Conservation (phyloP, 2,888 invertebrate genomes). For the Embidobia sp. region DNA sequence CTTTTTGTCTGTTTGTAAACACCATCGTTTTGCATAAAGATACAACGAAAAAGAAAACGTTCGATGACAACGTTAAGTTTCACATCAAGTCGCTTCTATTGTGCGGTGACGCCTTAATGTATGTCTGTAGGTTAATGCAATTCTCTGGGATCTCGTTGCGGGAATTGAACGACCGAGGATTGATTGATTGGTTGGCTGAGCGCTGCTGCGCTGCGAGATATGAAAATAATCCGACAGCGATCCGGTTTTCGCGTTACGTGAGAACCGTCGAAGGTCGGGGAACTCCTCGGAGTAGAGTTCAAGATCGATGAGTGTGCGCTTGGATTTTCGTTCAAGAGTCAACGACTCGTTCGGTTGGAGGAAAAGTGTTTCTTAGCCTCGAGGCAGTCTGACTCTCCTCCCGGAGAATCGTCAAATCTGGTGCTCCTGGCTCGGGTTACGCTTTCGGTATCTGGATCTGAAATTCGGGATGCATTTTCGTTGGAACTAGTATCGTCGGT, state of each 20-base stretch:
- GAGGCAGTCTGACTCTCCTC: not conserved
- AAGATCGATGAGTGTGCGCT: not conserved
- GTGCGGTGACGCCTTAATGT: constrained; percentile 75
- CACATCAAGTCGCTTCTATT: constrained; percentile 50
- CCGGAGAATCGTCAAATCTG: constrained; percentile 14
- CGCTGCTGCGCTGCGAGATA: too few relatives aligned
- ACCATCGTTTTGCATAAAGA: too few relatives aligned
- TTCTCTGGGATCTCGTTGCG: constrained; percentile 80
- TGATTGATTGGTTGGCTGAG: too few relatives aligned
- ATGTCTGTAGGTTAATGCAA: constrained; percentile 81
- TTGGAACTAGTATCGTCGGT: constrained; percentile 54
- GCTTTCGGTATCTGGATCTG: constrained; percentile 54
- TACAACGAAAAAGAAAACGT: too few relatives aligned
- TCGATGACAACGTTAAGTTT: too few relatives aligned
- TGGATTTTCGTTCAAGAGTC: constrained; percentile 16
- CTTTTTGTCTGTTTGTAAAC: too few relatives aligned
- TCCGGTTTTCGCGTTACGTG: constrained; percentile 37
- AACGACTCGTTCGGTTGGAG: constrained; percentile 16
- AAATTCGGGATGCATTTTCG: constrained; percentile 46
- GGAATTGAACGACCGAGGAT: constrained; percentile 78
- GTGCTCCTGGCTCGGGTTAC: constrained; percentile 20
- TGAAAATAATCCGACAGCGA: constrained; percentile 15
- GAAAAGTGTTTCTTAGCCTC: constrained; percentile 6
- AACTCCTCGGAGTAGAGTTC: not conserved
- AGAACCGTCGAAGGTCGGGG: constrained; percentile 22